Evolutionary conservation across 30 jellyfish, hydroid and myxozoan genomes (phyloP).

Genomic region (Hydra vulgaris): DNA sequence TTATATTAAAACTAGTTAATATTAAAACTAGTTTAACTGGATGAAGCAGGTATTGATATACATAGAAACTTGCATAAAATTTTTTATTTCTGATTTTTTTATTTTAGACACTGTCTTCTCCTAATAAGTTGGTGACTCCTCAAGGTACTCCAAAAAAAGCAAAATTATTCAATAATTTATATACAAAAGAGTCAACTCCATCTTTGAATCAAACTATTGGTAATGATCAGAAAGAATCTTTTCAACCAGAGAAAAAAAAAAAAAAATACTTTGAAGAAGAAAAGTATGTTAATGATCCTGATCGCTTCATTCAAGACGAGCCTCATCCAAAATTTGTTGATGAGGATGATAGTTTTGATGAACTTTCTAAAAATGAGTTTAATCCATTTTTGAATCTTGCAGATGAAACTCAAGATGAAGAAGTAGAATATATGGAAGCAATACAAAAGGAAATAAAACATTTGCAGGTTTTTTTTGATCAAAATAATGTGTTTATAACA

Average conservation of each 20-base stretch:
- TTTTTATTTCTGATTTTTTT: neutral
- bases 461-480: slow-evolving; percentile 50
- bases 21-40: too few species aligned
- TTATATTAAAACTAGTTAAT: too few species aligned
- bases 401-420: slow-evolving; percentile 56
- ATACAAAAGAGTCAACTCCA: slow-evolving; percentile 24
- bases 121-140: slow-evolving; percentile 77
- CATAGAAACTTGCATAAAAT: neutral
- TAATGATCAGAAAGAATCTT: neutral
- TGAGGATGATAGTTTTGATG: slow-evolving; percentile 65
- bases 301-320: slow-evolving; percentile 25
- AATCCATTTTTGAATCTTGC: slow-evolving; percentile 71
- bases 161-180: slow-evolving; percentile 12
- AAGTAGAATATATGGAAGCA: slow-evolving; percentile 58
- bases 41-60: too few species aligned
- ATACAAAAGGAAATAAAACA: slow-evolving; percentile 67
- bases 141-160: slow-evolving; percentile 51
- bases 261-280: neutral
- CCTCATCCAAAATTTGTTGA: slow-evolving; percentile 27
- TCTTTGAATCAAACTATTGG: neutral
- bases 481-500: neutral
- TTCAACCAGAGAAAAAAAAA: neutral
- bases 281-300: slow-evolving; percentile 29
- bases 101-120: slow-evolving; percentile 77
- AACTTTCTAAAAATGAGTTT: slow-evolving; percentile 52